Conservation (phyloP, 2,797 vertebrate species). For the Spondyliosoma cantharus region DNA sequence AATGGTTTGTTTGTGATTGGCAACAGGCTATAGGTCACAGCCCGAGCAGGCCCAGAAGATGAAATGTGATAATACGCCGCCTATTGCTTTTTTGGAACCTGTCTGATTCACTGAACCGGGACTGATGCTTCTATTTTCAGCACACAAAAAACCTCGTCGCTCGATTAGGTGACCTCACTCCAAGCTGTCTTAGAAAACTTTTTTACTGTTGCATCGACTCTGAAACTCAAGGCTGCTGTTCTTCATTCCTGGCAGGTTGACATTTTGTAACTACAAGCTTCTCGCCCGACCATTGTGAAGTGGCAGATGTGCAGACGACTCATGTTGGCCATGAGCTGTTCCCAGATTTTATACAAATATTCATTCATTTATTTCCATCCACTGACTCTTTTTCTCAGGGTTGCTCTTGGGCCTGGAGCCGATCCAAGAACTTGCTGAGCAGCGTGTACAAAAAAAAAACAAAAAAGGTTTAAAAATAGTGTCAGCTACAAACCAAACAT, state of each 20-base stretch:
- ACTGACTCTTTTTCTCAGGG: constrained; percentile 5
- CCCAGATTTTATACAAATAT: constrained; percentile 8
- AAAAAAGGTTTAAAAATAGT: background rate
- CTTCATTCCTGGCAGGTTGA: constrained; percentile 9
- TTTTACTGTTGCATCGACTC: background rate
- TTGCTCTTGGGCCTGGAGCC: background rate
- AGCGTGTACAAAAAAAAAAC: background rate
- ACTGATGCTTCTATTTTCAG: background rate
- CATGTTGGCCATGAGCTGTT: background rate
- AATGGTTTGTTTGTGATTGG: constrained; percentile 8
- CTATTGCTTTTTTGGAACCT: background rate
- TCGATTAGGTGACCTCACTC: background rate
- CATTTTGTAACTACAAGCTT: background rate
- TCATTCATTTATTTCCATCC: background rate
- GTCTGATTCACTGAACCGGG: background rate
- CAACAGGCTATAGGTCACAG: background rate
- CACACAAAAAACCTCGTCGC: background rate
- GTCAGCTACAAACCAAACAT: background rate
- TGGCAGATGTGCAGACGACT: background rate
- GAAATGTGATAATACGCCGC: background rate
- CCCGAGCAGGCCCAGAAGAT: background rate
- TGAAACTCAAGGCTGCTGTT: constrained; percentile 1
- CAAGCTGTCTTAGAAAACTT: background rate
- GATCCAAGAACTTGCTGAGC: background rate
- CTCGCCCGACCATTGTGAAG: background rate